A percentile compares a stretch with the other conserved stretches of the same genome.
Conservation (phyloP, 2,888 invertebrate genomes). For the Hypsopygia costalis region DNA sequence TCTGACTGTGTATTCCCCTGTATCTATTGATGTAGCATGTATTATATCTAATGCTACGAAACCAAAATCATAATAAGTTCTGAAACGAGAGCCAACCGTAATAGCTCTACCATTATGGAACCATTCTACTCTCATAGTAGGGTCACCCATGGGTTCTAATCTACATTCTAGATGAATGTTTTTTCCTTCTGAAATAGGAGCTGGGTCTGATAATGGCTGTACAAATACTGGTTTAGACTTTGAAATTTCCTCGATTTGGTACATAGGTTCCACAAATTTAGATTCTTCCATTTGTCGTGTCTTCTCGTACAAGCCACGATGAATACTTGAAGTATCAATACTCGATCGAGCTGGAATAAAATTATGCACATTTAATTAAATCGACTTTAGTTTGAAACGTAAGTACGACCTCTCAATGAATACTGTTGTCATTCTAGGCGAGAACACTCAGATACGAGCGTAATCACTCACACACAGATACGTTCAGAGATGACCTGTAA, state of each 20-base stretch:
- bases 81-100: conserved; percentile 94
- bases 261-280: conserved; percentile 92
- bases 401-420: too few species aligned
- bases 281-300: conserved; percentile 92
- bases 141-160: conserved; percentile 96
- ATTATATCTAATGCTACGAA: conserved; percentile 98
- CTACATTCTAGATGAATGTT: conserved; percentile 95
- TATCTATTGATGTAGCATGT: conserved; percentile 95
- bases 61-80: conserved; percentile 98
- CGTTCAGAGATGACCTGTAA: too few species aligned
- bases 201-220: conserved; percentile 92
- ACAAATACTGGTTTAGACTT: conserved; percentile 97
- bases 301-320: conserved; percentile 91
- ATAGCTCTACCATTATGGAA: conserved; percentile 95
- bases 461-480: too few species aligned
- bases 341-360: conserved; percentile 88
- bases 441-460: too few species aligned
- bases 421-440: too few species aligned
- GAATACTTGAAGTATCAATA: conserved; percentile 95
- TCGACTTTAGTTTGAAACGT: too few species aligned
- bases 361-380: background rate
- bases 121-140: conserved; percentile 97
- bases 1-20: conserved; percentile 96
- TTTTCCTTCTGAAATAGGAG: conserved; percentile 91
- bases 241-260: conserved; percentile 94